A percentile compares a stretch with the other conserved stretches of the same genome.
Conservation (phyloP, 2,797 vertebrate genomes). For the Sebastes reedi region DNA sequence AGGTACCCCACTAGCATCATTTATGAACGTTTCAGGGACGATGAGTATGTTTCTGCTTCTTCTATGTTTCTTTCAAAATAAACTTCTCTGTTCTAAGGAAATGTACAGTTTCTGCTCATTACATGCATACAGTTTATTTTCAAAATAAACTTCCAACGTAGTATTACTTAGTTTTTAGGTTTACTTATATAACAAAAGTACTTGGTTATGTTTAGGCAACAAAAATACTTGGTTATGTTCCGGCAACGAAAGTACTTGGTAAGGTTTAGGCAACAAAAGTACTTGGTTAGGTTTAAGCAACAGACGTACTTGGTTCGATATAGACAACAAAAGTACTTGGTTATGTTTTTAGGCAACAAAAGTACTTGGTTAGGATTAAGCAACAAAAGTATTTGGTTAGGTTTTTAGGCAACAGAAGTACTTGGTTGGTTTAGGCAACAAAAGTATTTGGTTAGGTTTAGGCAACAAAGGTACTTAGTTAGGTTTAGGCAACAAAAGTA, state of each 20-base stretch:
- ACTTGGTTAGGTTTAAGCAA: neutral
- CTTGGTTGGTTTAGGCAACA: no score
- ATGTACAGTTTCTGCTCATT: no score
- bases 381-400: no score
- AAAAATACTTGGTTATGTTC: neutral
- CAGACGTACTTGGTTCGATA: neutral
- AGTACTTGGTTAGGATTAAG: no score
- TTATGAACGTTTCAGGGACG: neutral
- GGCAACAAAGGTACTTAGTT: no score
- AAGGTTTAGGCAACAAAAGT: neutral
- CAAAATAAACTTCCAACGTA: neutral
- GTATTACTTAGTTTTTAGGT: neutral
- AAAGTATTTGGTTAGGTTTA: no score
- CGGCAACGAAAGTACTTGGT: no score
- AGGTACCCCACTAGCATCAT: neutral
- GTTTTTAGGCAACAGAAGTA: no score
- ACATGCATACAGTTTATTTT: no score
- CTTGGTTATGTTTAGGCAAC: neutral
- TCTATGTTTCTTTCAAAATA: neutral
- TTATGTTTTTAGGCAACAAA: no score
- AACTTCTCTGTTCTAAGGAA: neutral
- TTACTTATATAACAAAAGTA: neutral
- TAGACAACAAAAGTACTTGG: no score
- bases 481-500: no score
- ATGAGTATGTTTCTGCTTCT: neutral